phyloP scores from a whole-genome alignment of 2,888 invertebrate species.

The Cosmorhoe ocellata region DNA sequence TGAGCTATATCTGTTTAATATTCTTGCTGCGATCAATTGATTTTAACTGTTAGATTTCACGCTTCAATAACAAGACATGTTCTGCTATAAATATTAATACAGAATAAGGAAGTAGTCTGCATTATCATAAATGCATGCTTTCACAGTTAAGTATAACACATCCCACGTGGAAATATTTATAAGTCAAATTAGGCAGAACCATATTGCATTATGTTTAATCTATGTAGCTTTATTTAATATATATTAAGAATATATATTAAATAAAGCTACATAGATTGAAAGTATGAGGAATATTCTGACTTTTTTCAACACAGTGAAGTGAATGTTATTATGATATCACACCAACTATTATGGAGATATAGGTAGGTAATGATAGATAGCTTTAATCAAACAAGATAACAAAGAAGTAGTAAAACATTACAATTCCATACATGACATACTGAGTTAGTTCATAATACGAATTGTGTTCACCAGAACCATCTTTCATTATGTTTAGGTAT shows the following conservation, averaged over 20 bases:
- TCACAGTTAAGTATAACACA: constrained; percentile 41
- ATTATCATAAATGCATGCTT: constrained; percentile 41
- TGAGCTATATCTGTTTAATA: constrained; percentile 10
- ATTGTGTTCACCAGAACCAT: neutral
- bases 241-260: no score
- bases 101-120: constrained; percentile 40
- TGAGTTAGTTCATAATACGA: neutral
- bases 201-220: no score
- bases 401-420: constrained; percentile 18
- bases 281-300: no score
- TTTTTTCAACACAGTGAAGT: no score
- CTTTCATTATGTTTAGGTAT: no score
- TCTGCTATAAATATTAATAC: constrained; percentile 53
- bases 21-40: constrained; percentile 4
- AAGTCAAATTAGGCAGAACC: neutral
- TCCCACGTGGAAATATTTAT: constrained; percentile 26
- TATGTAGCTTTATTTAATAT: no score
- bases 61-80: constrained; percentile 59
- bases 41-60: constrained; percentile 51
- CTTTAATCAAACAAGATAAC: constrained; percentile 37
- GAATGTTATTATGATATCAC: no score
- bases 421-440: no score
- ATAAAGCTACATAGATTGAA: no score
- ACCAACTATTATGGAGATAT: constrained; percentile 13
- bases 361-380: constrained; percentile 31